Base-by-base conservation (phyloP, 2,113 vertebrate genomes). In the Anguilla rostrata region DNA sequence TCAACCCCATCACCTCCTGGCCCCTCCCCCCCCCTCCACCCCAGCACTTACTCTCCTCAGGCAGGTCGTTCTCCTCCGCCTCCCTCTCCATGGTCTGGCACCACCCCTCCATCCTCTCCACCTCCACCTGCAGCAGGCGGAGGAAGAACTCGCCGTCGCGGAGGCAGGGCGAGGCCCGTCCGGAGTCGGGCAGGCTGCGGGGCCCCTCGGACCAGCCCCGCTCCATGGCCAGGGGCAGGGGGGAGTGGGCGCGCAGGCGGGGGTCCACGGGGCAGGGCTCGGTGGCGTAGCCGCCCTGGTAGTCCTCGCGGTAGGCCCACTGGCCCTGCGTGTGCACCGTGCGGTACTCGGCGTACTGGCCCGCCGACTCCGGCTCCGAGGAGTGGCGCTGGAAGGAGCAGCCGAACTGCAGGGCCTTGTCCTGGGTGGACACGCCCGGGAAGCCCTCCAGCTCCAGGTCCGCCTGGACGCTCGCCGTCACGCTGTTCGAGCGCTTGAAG, bases 401-500 rank as follows among this genome's bases (percentile, higher is more conserved):
- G 90, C 98, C 98, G 0, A 99, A 99, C 95, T 99, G 98, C 83
- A 99, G 96, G 49, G 97, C 96, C 93, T 99, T 99, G 94, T 99
- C 98, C 95, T 99, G 97, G 0, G 96, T 98, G 87, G 97, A 96
- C 88, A 98, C 93, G 41, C 97, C 96, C 0, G 96, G 94, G 89
- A 99, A 96, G 84, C 97, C 98, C 92, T 99, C 98, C 0, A 97
- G 96, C 93, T 99, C 98, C 93, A 99, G 95, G 95, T 99, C 98
- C 0, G 98, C 98, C 95, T 99, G 98, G 91, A 99, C 98, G 0
- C 98, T 98, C 0, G 98, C 98, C 0, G 98, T 99, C 93, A 99
- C 98, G 0, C 98, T 99, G 95, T 99, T 99, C 93, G 98, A 99
- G 91, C 98, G 98, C 93, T 98, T 99, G 96, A 99, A 98, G 83